phyloP scores from a whole-genome alignment of 2,888 invertebrate species.

The Reticulitermes lucifugus region DNA sequence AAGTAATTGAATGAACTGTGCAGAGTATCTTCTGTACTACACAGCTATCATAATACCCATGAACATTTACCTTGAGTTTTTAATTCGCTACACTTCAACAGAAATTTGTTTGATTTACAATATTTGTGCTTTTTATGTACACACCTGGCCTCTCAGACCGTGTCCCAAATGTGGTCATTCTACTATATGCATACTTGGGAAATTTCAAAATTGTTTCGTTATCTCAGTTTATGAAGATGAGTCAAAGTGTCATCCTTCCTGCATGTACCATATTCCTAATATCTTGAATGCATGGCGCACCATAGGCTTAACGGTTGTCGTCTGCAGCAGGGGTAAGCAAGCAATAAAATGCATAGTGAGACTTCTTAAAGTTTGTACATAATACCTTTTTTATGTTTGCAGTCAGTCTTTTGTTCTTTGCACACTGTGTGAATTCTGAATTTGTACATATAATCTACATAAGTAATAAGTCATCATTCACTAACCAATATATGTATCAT shows the following conservation, averaged over 20 bases:
- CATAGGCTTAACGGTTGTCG: conserved; percentile 69
- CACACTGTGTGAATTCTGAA: conserved; percentile 31
- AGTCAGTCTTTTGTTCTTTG: conserved; percentile 41
- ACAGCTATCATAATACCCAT: too few species aligned
- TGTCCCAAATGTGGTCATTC: too few species aligned
- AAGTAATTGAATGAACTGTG: too few species aligned
- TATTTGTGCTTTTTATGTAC: too few species aligned
- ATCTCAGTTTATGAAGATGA: neutral
- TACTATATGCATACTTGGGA: too few species aligned
- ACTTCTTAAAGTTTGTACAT: conserved; percentile 20
- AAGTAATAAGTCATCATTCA: conserved; percentile 9
- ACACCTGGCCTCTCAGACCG: too few species aligned
- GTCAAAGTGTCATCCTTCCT: neutral
- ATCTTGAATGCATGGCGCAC: conserved; percentile 61
- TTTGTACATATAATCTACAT: conserved; percentile 18
- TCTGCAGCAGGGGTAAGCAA: conserved; percentile 70
- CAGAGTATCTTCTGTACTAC: too few species aligned
- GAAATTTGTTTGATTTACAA: too few species aligned
- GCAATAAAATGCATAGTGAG: neutral
- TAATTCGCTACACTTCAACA: too few species aligned
- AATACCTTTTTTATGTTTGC: conserved; percentile 44
- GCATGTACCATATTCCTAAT: conserved; percentile 57
- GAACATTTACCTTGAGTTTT: too few species aligned
- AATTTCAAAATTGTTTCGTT: too few species aligned
- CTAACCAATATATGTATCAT: conserved; percentile 24